Conservation (phyloP, 2,797 vertebrate genomes). For the Pseudocheirus occidentalis region DNA sequence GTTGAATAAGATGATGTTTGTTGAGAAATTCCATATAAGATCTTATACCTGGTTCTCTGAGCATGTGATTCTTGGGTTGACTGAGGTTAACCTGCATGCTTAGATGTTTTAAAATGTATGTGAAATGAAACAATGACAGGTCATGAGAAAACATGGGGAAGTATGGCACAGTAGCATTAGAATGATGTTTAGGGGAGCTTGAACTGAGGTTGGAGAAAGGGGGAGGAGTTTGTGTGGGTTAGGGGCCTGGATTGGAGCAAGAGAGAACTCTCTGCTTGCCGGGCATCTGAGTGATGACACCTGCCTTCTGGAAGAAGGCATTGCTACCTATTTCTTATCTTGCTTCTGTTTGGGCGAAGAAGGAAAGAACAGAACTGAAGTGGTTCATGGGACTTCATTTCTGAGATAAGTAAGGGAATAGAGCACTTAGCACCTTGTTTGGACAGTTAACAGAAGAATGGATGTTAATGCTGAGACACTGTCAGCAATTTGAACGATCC, state of each 20-base stretch:
- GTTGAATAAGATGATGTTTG: neutral
- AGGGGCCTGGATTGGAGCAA: neutral
- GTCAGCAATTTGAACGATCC: neutral
- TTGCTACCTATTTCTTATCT: neutral
- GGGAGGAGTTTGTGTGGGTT: neutral
- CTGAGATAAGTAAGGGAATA: neutral
- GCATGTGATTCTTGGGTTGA: neutral
- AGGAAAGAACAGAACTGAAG: neutral
- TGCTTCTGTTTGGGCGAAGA: neutral
- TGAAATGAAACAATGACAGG: neutral
- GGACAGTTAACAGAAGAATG: neutral
- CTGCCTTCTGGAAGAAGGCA: neutral
- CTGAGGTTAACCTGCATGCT: neutral
- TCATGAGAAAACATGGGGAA: neutral
- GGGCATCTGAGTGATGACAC: neutral
- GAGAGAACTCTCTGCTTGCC: neutral
- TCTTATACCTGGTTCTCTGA: neutral
- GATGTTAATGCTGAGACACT: neutral
- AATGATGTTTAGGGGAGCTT: neutral
- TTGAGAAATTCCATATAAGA: neutral
- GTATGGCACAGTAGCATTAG: neutral
- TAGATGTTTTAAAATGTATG: neutral
- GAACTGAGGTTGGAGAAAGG: neutral
- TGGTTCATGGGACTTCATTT: neutral
- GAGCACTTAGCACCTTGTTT: neutral